Evolutionary conservation across 1,140 invertebrate species (phyloP), one percentile per base, ranked within the genome.

Genomic region (Schlechtendalia chinensis): DNA sequence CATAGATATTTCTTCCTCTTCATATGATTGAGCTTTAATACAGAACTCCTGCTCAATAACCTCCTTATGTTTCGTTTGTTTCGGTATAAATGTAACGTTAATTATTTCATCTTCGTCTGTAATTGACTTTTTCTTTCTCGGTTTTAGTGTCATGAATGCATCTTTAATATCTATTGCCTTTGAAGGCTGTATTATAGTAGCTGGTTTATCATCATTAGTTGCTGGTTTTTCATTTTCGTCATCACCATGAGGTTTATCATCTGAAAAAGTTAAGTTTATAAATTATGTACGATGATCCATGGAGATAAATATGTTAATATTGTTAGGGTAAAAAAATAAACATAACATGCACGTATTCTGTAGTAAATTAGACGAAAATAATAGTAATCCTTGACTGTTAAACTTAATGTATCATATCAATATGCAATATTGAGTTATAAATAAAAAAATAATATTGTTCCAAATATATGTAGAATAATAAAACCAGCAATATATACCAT

Each of bases 41-140:
- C 91, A 93, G 84, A 94, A 94, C 86, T 94, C 93, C 87, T 94
- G 93, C 85, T 94, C 93, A 11, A 94, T 91, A 84, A 94, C 92
- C 87, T 94, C 92, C 86, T 93, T 92, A 4, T 90, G 91, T 88
- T 59, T 89, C 87, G 82, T 88, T 85, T 83, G 88, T 89, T 82
- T 82, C 5, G 83, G 83, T 63, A 82, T 82, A 56, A 84, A 83
- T 39, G 82, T 84, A 11, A 84, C 59, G 12, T 1, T 69, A 14
- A 22, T 27, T 0, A 67, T 29, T 56, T 81, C 81, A 16, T 74
- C 71, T 22, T 80, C 59, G 8, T 53, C 22, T 8, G 29, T 3
- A 0, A 54, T 0, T 67, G 27, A 47, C 1, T 22, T 39, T 45
- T 59, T 75, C 1, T 56, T 75, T n/a, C 45, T 29, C 1, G 72